Base-by-base conservation (phyloP, 2,113 vertebrate species). In the Odontesthes bonariensis region DNA sequence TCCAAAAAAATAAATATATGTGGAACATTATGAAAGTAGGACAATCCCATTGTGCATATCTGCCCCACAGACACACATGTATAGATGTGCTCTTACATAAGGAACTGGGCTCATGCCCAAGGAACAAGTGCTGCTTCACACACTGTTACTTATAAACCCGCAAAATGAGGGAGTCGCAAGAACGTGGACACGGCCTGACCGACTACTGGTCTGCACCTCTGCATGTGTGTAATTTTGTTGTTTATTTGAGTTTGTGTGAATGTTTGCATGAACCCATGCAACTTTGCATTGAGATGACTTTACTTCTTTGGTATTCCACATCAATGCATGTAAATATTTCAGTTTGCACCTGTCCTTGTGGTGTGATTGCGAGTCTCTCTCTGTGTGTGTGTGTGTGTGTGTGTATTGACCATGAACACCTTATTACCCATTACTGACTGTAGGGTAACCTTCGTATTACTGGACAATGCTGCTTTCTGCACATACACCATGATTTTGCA, bases 401-500 rank as follows among this genome's bases (percentile, higher is more conserved):
- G 7, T 38, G 12, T 22, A 2, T 54, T 23, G 7, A 33, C 23
- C n/a, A 17, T 42, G 19, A 40, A 20, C n/a, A 46, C 32, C 49
- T 69, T 46, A 58, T 72, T 69, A 86, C 42, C 70, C 47, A 73
- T 76, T 61, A 82, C 19, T 16, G 8, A 38, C 59, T 38, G 22
- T 22, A 13, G 1, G 3, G 6, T 54, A 42, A 75, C 22, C 73
- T 49, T 54, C 31, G 16, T 10, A 38, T 38, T 38, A 10, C 35
- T 38, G 35, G 35, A 38, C 6, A 38, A 7, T 38, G 35, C 35
- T 38, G 5, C 57, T 63, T 85, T 80, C 67, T 81, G 80, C 77
- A 79, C 46, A 73, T 23, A 42, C 77, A 62, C 49, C 32, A 17
- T 86, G 78, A 86, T 80, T 75, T 61, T 33, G 82, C 73, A 75